These are phyloP conservation scores for Apostichopus californicus DNA, from an alignment of 35 echinoderm and acorn worm genomes.

Conservation along the genomic window DNA sequence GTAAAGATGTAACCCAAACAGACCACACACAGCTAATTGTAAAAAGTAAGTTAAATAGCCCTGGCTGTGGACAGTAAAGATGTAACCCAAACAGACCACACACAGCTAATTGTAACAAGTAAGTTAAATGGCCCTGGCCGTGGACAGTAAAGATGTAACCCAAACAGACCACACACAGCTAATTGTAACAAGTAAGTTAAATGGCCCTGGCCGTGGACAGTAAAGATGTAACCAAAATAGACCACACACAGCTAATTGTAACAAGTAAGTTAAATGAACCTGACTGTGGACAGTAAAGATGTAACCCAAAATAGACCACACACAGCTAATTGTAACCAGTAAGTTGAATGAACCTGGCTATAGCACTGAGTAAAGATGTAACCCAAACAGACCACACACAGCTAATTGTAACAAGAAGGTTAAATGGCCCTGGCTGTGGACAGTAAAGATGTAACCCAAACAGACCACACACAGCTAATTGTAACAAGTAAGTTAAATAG, in stretches of 20 bases:
- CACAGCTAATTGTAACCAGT: slow-evolving; percentile 86
- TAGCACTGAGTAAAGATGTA: slow-evolving; percentile 67
- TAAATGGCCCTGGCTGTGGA: slow-evolving; percentile 61
- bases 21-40: slow-evolving; percentile 70
- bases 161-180: slow-evolving; percentile 60
- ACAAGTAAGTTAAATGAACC: slow-evolving; percentile 71
- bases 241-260: slow-evolving; percentile 68
- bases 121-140: slow-evolving; percentile 56
- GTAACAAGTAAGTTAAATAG: slow-evolving; percentile 79
- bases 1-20: slow-evolving; percentile 52
- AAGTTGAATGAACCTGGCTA: slow-evolving; percentile 67
- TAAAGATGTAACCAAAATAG: slow-evolving; percentile 52
- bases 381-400: slow-evolving; percentile 51
- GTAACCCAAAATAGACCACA: slow-evolving; percentile 35
- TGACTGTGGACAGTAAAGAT: slow-evolving; percentile 74
- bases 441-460: slow-evolving; percentile 53
- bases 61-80: slow-evolving; percentile 76
- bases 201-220: slow-evolving; percentile 74
- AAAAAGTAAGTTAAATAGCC: slow-evolving; percentile 68
- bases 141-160: slow-evolving; percentile 62
- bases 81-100: slow-evolving; percentile 33
- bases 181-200: slow-evolving; percentile 78
- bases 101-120: slow-evolving; percentile 87
- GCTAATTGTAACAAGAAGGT: slow-evolving; percentile 82
- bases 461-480: slow-evolving; percentile 60